Base-by-base conservation (phyloP, 2,888 invertebrate species). In the Erannis defoliaria region DNA sequence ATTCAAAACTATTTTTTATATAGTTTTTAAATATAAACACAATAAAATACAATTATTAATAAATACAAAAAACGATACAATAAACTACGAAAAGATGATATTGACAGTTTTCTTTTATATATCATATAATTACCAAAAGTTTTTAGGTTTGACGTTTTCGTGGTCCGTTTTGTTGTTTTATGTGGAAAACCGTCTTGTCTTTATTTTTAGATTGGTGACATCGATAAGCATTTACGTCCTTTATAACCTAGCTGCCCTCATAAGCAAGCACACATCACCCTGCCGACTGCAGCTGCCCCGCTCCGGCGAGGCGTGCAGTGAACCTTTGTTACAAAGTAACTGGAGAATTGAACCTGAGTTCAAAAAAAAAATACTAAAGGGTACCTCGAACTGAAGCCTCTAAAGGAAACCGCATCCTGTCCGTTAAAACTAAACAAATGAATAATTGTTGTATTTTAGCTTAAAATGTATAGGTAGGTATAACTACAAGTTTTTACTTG, bases 391-490 rank as follows among this genome's bases (percentile, higher is more conserved):
- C 3, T 26, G 43, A 33, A 33, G 21, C 33, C 35, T 49, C 21
- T 21, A 35, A 49, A 12, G n/a, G 14, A 21, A 35, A 35, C 49
- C 35, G 49, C 49, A 49, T 18, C 18, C 35, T 35, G 49, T 35
- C 21, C 35, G 21, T 16, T 26, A 6, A 49, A 49, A 49, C 21
- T 49, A 33, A 31, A 35, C 26, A 26, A n/a, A 12, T 12, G 5
- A 5, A 40, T 4, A 4, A 10, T 10, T 12, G 9, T 31, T 9
- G 0, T 12, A 31, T 31, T 31, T 10, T 4, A 23, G 23, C 23
- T 4, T 5, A 23, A 26, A 26, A 26, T n/a, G n/a, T n/a, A n/a
- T n/a, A n/a, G n/a, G 5, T 35, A 35, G 4, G 35, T 31, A 31
- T 12, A 31, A 31, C 2, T 31, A 9, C 9, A 9, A 9, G 29